A percentile compares a stretch with the other conserved stretches of the same genome.
These are phyloP conservation scores for Rafetus swinhoei DNA, from an alignment of 2,113 vertebrate species.

Conservation along the genomic window DNA sequence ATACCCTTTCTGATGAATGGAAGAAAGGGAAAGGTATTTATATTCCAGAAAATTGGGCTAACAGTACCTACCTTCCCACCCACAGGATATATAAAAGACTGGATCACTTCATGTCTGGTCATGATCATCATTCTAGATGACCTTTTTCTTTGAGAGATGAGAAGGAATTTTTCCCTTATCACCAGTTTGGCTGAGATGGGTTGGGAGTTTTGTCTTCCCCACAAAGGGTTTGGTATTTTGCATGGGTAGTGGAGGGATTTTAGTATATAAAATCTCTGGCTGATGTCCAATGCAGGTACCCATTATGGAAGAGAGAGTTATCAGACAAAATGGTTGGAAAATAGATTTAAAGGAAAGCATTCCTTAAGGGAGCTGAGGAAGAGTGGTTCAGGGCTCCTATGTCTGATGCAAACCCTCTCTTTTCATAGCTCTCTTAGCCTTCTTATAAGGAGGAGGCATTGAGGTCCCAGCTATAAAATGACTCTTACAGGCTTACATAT, in stretches of 20 bases:
- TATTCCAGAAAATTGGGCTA: background rate
- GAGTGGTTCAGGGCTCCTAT: background rate
- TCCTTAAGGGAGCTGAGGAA: background rate
- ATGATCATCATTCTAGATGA: background rate
- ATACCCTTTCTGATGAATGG: background rate
- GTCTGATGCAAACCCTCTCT: background rate
- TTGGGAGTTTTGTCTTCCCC: background rate
- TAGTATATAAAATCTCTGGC: background rate
- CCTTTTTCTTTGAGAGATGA: background rate
- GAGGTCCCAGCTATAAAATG: background rate
- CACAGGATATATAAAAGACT: background rate
- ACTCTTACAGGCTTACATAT: background rate
- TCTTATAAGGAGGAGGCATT: background rate
- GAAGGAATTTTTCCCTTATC: background rate
- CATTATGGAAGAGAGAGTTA: background rate
- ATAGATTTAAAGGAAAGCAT: background rate
- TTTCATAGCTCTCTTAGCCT: background rate
- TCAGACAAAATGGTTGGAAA: background rate
- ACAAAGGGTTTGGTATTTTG: background rate
- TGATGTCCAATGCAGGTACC: background rate
- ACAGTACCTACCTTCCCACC: background rate
- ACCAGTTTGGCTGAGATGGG: background rate
- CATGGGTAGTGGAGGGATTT: accelerated
- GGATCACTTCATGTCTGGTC: background rate
- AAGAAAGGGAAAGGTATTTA: background rate